Evolutionary conservation across 2,797 vertebrate species (phyloP).

Genomic region (Danio choprae): DNA sequence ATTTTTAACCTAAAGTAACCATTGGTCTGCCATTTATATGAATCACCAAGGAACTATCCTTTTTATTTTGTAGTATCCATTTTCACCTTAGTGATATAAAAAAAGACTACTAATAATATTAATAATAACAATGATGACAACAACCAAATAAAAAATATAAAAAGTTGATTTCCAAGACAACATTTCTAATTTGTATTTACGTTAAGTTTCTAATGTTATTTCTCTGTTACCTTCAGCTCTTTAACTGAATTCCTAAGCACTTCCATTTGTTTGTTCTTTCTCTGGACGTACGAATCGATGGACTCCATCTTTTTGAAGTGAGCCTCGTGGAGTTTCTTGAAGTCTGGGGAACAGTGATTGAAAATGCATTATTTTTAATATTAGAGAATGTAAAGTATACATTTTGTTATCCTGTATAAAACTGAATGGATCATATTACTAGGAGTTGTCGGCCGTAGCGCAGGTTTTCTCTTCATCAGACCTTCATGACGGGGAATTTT

Average conservation of each 20-base stretch:
- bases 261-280: conserved; percentile 83
- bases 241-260: conserved; percentile 72
- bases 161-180: too few species aligned
- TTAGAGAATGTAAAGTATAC: not conserved
- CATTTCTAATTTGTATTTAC: too few species aligned
- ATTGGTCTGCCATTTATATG: too few species aligned
- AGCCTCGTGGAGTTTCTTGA: conserved; percentile 93
- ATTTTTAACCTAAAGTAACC: too few species aligned
- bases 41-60: too few species aligned
- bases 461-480: conserved; percentile 70
- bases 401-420: not conserved
- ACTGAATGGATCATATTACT: conserved; percentile 73
- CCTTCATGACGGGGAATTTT: conserved; percentile 76
- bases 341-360: conserved; percentile 76
- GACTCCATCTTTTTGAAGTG: conserved; percentile 96
- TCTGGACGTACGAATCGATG: conserved; percentile 89
- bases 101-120: too few species aligned
- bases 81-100: too few species aligned
- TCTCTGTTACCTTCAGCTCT: conserved; percentile 81
- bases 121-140: too few species aligned
- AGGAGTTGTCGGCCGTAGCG: conserved; percentile 80
- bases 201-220: too few species aligned
- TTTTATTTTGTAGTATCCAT: too few species aligned
- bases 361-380: conserved; percentile 3
- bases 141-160: too few species aligned